A percentile compares a stretch with the other conserved stretches of the same genome.
Evolutionary conservation across 2,113 vertebrate species (phyloP).

Genomic region (Ia io): DNA sequence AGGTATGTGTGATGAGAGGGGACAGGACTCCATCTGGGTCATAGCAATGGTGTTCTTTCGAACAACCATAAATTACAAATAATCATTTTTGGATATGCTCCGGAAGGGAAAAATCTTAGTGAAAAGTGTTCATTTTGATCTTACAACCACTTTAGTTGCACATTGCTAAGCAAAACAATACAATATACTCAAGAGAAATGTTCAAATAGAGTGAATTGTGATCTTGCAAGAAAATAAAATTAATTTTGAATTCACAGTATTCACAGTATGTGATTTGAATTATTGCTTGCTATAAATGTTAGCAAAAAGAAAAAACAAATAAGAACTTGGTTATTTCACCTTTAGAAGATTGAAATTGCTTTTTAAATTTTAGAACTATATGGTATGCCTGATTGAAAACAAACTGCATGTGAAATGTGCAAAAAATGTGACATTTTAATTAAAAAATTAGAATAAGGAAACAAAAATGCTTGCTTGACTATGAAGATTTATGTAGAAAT

Average conservation of each 20-base stretch:
- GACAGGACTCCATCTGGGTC: background rate
- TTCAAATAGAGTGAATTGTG: background rate
- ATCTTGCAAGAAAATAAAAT: background rate
- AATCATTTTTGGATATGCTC: background rate
- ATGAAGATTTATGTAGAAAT: background rate
- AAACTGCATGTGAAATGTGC: background rate
- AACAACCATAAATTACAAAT: background rate
- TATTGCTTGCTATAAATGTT: background rate
- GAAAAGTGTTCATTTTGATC: background rate
- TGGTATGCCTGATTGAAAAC: background rate
- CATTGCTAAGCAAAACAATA: background rate
- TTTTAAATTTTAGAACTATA: background rate
- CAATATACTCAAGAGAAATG: background rate
- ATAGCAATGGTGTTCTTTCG: background rate
- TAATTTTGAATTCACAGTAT: background rate
- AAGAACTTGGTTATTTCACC: background rate
- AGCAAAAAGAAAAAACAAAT: background rate
- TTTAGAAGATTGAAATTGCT: background rate
- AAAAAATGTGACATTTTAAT: background rate
- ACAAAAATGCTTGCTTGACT: background rate
- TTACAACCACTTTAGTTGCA: background rate
- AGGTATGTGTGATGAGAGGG: fast-evolving
- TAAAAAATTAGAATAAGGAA: background rate
- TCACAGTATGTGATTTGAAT: background rate
- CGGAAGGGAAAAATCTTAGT: background rate